phyloP scores from a whole-genome alignment of 2,888 invertebrate genomes.

The Timema podura region DNA sequence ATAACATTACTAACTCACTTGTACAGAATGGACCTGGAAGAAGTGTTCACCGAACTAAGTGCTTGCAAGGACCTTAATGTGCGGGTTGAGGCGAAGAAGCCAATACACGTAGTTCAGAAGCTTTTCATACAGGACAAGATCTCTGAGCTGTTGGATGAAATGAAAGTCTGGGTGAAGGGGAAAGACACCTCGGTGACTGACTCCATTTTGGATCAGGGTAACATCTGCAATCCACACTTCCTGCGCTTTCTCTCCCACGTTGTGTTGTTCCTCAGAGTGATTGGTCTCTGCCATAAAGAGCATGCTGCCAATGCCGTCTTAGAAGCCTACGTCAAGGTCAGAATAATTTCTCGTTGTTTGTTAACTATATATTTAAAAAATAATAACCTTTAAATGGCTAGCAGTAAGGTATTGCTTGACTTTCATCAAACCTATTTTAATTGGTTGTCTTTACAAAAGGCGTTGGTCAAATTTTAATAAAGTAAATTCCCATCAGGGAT shows the following conservation, averaged over 20 bases:
- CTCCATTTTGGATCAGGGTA: neutral
- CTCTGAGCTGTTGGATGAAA: conserved; percentile 65
- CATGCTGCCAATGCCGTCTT: conserved; percentile 71
- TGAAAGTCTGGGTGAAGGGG: conserved; percentile 57
- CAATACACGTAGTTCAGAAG: conserved; percentile 76
- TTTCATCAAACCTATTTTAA: too few species aligned
- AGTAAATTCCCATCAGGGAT: too few species aligned
- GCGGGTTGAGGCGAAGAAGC: conserved; percentile 56
- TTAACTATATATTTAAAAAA: conserved; percentile 6
- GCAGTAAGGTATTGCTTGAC: too few species aligned
- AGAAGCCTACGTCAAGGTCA: conserved; percentile 57
- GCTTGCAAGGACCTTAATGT: conserved; percentile 55
- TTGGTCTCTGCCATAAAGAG: conserved; percentile 67
- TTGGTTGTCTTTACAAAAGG: too few species aligned
- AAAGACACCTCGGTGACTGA: conserved; percentile 28
- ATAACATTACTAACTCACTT: too few species aligned
- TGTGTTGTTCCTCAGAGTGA: conserved; percentile 73
- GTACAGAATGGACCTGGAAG: conserved; percentile 60
- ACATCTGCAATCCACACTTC: conserved; percentile 44
- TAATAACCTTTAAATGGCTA: too few species aligned
- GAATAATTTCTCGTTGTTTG: neutral
- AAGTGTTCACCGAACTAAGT: conserved; percentile 64
- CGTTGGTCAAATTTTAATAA: too few species aligned
- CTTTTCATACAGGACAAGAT: conserved; percentile 71
- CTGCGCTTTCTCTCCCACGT: conserved; percentile 82